phyloP scores from a whole-genome alignment of 2,113 vertebrate species.

The Malurus elegans region DNA sequence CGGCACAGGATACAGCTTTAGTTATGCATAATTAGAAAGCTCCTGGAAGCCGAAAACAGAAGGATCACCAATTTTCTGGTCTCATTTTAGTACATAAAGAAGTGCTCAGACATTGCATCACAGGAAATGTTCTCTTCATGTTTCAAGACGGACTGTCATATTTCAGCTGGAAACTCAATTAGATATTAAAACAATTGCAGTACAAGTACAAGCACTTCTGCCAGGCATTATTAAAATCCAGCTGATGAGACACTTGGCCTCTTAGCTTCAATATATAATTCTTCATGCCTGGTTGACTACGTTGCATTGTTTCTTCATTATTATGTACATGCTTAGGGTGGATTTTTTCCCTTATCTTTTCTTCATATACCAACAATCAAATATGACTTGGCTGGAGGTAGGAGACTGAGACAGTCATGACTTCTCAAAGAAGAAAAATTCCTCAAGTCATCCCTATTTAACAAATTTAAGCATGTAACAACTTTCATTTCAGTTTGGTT shows the following conservation, averaged over 20 bases:
- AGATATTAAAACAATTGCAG: slow-evolving; percentile 37
- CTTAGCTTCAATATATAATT: slow-evolving; percentile 39
- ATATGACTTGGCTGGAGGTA: neutral
- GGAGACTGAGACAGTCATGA: neutral
- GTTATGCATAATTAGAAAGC: neutral
- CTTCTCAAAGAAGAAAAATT: neutral
- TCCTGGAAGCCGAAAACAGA: neutral
- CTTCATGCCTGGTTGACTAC: slow-evolving; percentile 18
- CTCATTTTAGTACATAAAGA: neutral
- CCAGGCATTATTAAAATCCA: slow-evolving; percentile 53
- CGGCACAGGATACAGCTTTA: neutral
- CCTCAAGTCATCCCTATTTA: neutral
- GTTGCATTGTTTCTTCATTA: slow-evolving; percentile 32
- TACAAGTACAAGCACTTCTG: slow-evolving; percentile 54
- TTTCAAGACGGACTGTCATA: slow-evolving; percentile 43
- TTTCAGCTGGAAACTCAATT: slow-evolving; percentile 54
- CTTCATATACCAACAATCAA: neutral
- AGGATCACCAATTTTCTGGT: neutral
- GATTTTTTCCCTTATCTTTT: neutral
- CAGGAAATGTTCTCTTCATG: slow-evolving; percentile 32
- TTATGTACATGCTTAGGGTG: neutral
- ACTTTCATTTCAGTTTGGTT: neutral
- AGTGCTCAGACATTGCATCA: neutral
- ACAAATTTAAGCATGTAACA: neutral
- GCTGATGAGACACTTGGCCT: slow-evolving; percentile 33